Evolutionary conservation across 2,888 invertebrate genomes (phyloP).

Genomic region (Hirtodrosophila trivittata): DNA sequence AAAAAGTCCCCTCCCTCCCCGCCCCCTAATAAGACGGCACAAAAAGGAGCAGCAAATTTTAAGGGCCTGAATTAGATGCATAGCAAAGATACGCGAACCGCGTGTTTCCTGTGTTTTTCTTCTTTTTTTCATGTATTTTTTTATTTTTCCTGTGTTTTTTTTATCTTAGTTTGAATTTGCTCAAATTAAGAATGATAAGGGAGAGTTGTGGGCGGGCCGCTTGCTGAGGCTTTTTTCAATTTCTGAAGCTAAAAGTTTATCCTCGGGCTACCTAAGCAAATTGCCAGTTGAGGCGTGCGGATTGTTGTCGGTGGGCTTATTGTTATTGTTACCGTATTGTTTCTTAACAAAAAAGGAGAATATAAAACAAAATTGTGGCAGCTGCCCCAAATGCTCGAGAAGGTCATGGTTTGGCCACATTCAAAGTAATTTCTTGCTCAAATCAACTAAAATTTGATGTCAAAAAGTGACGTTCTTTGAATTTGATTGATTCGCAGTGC

Average conservation of each 20-base stretch:
- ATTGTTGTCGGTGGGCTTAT: conserved; percentile 37
- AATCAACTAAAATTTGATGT: conserved; percentile 9
- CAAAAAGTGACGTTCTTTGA: background rate
- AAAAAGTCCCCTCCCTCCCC: too few species aligned
- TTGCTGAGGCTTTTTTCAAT: conserved; percentile 52
- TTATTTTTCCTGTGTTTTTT: conserved; percentile 24
- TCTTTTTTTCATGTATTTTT: background rate
- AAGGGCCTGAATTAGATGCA: conserved; percentile 39
- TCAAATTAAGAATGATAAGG: conserved; percentile 64
- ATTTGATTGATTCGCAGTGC: conserved; percentile 18
- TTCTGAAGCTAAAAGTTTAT: conserved; percentile 48
- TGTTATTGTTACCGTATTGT: conserved; percentile 53
- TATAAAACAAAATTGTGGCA: conserved; percentile 3
- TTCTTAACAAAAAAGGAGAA: background rate
- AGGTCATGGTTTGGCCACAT: conserved; percentile 9
- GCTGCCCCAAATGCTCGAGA: conserved; percentile 1
- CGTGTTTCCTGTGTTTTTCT: conserved; percentile 36
- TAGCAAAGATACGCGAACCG: conserved; percentile 44
- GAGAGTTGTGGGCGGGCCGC: conserved; percentile 25
- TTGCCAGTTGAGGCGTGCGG: conserved; percentile 57
- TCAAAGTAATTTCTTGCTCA: too few species aligned
- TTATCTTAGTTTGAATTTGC: conserved; percentile 56
- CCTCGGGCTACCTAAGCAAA: conserved; percentile 43
- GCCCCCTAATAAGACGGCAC: conserved; percentile 10
- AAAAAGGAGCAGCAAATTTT: conserved; percentile 28